Evolutionary conservation across 2,113 vertebrate genomes (phyloP).

Genomic region (Chloebia gouldiae): DNA sequence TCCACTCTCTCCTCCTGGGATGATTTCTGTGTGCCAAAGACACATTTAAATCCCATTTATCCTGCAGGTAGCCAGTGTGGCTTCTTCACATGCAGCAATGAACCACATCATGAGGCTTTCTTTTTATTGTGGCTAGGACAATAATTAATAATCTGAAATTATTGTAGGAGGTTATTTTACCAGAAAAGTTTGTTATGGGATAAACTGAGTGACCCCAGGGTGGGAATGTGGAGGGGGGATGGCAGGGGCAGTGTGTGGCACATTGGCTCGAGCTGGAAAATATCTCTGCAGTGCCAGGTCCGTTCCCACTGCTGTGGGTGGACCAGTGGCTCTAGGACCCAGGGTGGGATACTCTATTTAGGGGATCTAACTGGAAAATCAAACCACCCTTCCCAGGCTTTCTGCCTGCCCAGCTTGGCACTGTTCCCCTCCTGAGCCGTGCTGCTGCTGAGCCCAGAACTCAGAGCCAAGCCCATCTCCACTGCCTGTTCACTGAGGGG

Average conservation of each 20-base stretch:
- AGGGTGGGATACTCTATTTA: neutral
- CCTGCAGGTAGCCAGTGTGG: neutral
- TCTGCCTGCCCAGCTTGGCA: neutral
- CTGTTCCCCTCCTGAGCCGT: neutral
- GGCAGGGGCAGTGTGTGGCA: accelerated
- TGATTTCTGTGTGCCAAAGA: neutral
- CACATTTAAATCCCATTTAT: neutral
- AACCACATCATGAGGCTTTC: neutral
- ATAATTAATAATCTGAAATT: neutral
- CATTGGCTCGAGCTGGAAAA: neutral
- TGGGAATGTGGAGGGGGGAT: neutral
- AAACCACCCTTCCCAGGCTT: neutral
- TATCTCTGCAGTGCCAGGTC: neutral
- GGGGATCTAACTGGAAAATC: neutral
- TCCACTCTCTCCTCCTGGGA: neutral
- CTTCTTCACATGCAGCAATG: neutral
- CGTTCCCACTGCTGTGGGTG: neutral
- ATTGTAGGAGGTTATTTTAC: neutral
- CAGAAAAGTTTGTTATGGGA: neutral
- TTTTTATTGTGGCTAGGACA: neutral
- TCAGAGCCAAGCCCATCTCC: neutral
- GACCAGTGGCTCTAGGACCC: neutral
- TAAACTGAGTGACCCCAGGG: neutral
- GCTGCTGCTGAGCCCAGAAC: neutral
- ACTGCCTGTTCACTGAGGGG: neutral